Percentiles rank a stretch among this genome's conserved stretches.
Evolutionary conservation across 1,140 invertebrate genomes (phyloP).

Genomic region (Nasonia vitripennis): DNA sequence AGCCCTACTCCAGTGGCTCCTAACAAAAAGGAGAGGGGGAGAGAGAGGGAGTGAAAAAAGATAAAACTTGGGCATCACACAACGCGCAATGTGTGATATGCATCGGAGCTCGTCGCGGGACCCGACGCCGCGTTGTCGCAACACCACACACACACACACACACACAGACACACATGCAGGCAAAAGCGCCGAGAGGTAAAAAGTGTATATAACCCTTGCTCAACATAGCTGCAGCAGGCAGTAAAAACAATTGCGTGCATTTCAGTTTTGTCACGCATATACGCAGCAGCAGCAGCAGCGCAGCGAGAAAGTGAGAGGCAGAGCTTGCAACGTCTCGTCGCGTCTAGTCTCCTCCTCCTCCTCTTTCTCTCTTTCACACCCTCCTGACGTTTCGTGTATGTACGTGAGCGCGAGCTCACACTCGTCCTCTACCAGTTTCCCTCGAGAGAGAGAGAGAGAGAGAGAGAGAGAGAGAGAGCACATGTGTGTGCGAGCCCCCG

Average conservation of each 20-base stretch:
- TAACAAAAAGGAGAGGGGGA: not conserved
- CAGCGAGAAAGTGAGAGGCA: not conserved
- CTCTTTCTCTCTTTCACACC: constrained; percentile 63
- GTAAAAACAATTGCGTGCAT: constrained; percentile 67
- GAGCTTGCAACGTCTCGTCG: constrained; percentile 18
- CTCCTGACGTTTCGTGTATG: constrained; percentile 62
- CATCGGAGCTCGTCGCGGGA: not conserved
- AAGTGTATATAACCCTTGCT: constrained; percentile 11
- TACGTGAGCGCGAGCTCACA: constrained; percentile 55
- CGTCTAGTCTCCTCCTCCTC: constrained; percentile 42
- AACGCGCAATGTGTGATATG: too few species aligned
- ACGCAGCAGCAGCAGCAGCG: constrained; percentile 24
- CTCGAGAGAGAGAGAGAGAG: constrained; percentile 26
- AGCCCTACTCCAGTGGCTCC: not conserved
- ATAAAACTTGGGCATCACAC: constrained; percentile 1
- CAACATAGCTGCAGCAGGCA: constrained; percentile 34
- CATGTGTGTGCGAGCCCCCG: constrained; percentile 42
- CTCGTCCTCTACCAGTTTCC: constrained; percentile 45
- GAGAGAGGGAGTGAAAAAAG: not conserved
- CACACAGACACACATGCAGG: too few species aligned
- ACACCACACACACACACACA: not conserved
- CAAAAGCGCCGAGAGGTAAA: not conserved
- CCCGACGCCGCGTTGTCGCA: too few species aligned
- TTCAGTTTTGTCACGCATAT: constrained; percentile 60
- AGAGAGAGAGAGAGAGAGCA: constrained; percentile 5